Evolutionary conservation across 2,888 invertebrate species (phyloP), one percentile per base, ranked within the genome.

Genomic region (Arctia plantaginis): DNA sequence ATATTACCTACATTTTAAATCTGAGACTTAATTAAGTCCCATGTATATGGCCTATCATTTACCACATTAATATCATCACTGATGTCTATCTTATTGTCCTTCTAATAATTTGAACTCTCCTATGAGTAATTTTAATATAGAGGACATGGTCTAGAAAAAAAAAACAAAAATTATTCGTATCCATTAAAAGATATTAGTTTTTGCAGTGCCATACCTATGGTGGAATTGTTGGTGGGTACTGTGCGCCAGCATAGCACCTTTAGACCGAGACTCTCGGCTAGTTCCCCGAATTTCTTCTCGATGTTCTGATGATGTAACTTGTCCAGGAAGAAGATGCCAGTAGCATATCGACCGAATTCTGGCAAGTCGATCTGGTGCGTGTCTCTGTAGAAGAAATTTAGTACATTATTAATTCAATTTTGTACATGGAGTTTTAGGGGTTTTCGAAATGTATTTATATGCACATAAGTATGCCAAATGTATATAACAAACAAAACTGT

Each of bases 301-400:
- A 97, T 97, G 85, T 98, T 97, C 87, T 97, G 96, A 87, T 98
- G 98, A 87, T 98, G 97, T 70, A 97, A 96, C 91, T 98, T 97
- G 93, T 99, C 99, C 93, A 99, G 96, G 95, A 98, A 99, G 90
- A 99, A 97, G 81, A 99, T 98, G 77, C 99, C 99, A 33, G 99
- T 99, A 72, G 99, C 99, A 96, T 99, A 99, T 83, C 97, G 96
- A 8, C 99, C 99, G 86, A 97, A 97, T 33, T 97, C 97, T 15
- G 99, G 99, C 85, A 99, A 96, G 82, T 97, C 97, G 77, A 99
- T 96, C 86, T 97, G 98, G 87, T 97, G 97, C 80, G 97, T 97
- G 89, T 98, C 97, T 92, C 99, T 99, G 95, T 51, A 75, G 59
- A 80, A 73, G 35, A 77, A 73, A 73, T 23, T 66, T 39, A 66